Base-by-base conservation (phyloP, 2,888 invertebrate species). In the Chromoteleia sp. region DNA sequence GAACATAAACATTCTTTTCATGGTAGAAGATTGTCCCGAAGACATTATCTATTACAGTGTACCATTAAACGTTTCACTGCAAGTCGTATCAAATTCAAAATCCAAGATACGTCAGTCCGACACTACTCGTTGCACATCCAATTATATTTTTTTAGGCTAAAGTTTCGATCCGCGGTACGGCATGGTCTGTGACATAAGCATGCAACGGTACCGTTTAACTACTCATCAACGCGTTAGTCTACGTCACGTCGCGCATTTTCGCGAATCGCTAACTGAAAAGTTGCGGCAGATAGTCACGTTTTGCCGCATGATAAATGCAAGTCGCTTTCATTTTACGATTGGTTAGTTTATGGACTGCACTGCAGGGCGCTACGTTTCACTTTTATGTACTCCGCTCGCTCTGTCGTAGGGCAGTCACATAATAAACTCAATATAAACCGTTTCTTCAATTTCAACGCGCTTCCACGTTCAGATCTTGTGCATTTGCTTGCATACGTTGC, bases 321-420 rank as follows among this genome's bases (percentile, higher is more conserved):
- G 45, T 54, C 59, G 75, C 76, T 71, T 71, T 75, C 71, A 19
- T 73, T 81, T 75, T 81, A 76, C 52, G 81, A 76, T 67, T 67
- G 71, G 73, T 65, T 59, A 52, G 63, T 41, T 70, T 48, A 65
- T 50, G 68, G 59, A 54, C 50, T 75, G 56, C 58, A 76, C 76
- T 67, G 58, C 65, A 71, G 78, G 58, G 68, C 75, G 67, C 75
- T 59, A 59, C 67, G 67, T 76, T 67, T 76, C 67, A 76, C 75
- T 76, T 73, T 79, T 79, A 73, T 73, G 61, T 50, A 50, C 61
- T 54, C 63, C 56, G 63, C 71, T 56, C 33, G 56, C 30, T 19
- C 63, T 45, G 63, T 71, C 71, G 39, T 43, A 50, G 70, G 70
- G 36, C 56, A 45, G 54, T 70, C 61, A 29, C 70, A 70, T 54